phyloP scores from a whole-genome alignment of 2,113 vertebrate genomes.

The Merops nubicus region DNA sequence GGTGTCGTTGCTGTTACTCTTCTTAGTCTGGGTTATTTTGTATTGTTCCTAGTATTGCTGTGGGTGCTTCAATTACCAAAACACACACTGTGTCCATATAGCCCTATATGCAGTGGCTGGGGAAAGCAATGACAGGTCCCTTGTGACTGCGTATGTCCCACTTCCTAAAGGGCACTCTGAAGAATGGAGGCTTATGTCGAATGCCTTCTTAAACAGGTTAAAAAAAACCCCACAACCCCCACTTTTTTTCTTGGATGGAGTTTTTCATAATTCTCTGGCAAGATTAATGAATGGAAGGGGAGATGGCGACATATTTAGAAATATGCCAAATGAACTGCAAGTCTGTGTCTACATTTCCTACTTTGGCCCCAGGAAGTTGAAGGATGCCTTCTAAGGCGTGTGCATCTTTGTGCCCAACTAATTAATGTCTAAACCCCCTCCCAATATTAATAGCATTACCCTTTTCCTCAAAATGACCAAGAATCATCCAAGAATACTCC shows the following conservation, averaged over 20 bases:
- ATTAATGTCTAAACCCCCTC: not conserved
- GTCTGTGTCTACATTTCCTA: not conserved
- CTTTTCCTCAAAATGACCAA: not conserved
- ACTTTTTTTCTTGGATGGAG: not conserved
- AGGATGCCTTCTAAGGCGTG: not conserved
- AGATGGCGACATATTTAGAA: not conserved
- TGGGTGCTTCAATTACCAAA: not conserved
- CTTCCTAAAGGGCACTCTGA: not conserved
- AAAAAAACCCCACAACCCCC: no score
- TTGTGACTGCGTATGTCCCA: fast-evolving
- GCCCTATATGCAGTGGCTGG: not conserved
- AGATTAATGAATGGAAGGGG: not conserved
- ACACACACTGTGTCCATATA: not conserved
- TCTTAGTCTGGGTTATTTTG: not conserved
- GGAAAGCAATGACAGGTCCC: not conserved
- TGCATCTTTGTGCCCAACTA: not conserved
- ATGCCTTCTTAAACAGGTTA: not conserved
- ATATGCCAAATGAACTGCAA: not conserved
- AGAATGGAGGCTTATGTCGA: not conserved
- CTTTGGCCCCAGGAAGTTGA: not conserved
- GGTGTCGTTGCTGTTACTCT: not conserved
- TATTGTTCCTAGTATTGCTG: not conserved
- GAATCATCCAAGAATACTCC: not conserved
- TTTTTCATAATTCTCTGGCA: not conserved
- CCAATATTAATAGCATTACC: not conserved